These are phyloP conservation scores for Papilio elwesi DNA, from an alignment of 2,888 invertebrate genomes.

Conservation along the genomic window DNA sequence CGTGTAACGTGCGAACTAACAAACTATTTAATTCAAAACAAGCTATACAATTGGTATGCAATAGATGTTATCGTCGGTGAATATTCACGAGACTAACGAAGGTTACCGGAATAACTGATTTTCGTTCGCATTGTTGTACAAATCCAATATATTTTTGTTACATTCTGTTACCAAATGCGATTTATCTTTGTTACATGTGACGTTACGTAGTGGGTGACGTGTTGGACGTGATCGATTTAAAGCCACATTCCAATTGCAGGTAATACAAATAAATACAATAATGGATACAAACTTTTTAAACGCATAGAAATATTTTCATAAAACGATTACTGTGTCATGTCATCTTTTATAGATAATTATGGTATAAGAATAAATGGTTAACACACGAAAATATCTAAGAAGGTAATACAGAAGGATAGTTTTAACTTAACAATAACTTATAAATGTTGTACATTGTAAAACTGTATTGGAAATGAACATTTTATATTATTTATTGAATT, in stretches of 20 bases:
- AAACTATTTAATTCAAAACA: conserved; percentile 14
- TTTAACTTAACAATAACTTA: too few species aligned
- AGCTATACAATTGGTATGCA: conserved; percentile 3
- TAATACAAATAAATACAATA: too few species aligned
- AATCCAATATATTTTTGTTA: conserved; percentile 26
- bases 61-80: conserved; percentile 18
- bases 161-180: background rate
- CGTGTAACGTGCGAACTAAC: conserved; percentile 4
- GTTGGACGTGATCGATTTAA: background rate
- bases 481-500: too few species aligned
- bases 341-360: too few species aligned
- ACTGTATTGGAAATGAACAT: too few species aligned
- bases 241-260: too few species aligned
- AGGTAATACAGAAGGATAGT: too few species aligned
- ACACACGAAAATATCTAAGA: too few species aligned
- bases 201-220: conserved; percentile 4
- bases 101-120: conserved; percentile 27
- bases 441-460: too few species aligned
- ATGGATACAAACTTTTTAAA: background rate
- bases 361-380: too few species aligned
- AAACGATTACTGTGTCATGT: too few species aligned
- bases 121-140: conserved; percentile 4
- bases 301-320: too few species aligned
- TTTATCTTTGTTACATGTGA: background rate
- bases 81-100: conserved; percentile 28